Evolutionary conservation across 2,797 vertebrate species (phyloP), one percentile per base, ranked within the genome.

Genomic region (Hipposideros larvatus): DNA sequence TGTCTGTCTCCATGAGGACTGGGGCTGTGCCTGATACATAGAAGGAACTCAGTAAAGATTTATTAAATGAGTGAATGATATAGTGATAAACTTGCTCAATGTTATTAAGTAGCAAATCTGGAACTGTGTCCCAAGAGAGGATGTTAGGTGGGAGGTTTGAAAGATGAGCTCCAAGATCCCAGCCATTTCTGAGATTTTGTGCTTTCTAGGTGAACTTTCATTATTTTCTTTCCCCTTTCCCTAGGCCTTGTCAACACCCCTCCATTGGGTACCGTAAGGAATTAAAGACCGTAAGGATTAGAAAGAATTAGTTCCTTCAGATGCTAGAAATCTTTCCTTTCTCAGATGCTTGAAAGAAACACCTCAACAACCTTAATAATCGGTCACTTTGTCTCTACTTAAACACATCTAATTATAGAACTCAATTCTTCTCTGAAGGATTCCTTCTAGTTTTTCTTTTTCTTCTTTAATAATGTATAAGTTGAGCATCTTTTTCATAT

Each of bases 1-100:
- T 70, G n/a, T 87, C 90, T 92, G 18, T 75, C 80, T 96, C 46
- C 46, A 70, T 10, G 51, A 83, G 83, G 87, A 95, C 18, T 57
- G 55, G 41, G 51, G 53, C 68, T 94, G 41, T 79, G 41, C 82
- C 78, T 87, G 79, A 94, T 46, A 87, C n/a, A 61, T 11, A 90
- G 66, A 87, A 93, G 61, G 66, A 80, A 87, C 71, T 94, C 61
- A 61, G 77, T 94, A 96, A 91, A 96, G 93, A 96, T 93, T 94
- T 90, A 92, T 37, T 92, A 91, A 97, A 79, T 61, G 80, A 94
- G 87, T 84, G 88, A 95, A 96, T 94, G 95, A 82, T 87, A 73
- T 16, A 68, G 82, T 94, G 91, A 95, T 94, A 96, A 95, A 91
- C 74, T 87, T 91, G 79, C 83, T 88, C 71, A 80, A 4, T 74